Base-by-base conservation (phyloP, 2,888 invertebrate genomes). In the Tricholauxania praeusta region DNA sequence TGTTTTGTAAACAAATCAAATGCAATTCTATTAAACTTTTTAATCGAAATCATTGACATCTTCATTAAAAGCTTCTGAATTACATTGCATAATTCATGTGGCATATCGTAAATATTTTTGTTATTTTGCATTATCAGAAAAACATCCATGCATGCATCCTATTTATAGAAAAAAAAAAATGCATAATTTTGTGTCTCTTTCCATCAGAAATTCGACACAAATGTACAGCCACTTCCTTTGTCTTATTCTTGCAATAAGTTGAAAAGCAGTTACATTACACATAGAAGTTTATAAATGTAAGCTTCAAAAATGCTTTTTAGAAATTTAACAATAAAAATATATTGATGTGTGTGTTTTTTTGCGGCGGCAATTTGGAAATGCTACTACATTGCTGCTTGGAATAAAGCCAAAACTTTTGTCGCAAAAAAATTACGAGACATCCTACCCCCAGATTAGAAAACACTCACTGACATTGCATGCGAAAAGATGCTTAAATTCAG, bases 41-140 rank as follows among this genome's bases (percentile, higher is more conserved):
- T 28, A 69, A 69, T 69, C 62, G 17, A 60, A 51, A 12, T 47
- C 52, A 63, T 63, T 39, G 70, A 70, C 62, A 63, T n/a, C 63
- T 62, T 28, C 17, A 62, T 70, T n/a, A 60, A 60, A 59, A 47
- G 62, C 53, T 39, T 1, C 39, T 19, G 70, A 52, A 70, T 70
- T 62, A 57, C 28, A 39, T 63, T 71, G 71, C 71, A 71, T 71
- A 71, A 53, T 64, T 49, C 17, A 63, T 55, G 64, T 49, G 71
- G 32, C 17, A 47, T 64, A 15, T 22, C 22, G 14, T n/a, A 55
- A 47, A 17, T 22, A 47, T 28, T 48, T 19, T 67, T 15, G 8
- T 53, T 53, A 8, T n/a, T 62, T 15, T 62, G 62, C 39, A 39
- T 32, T 62, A 12, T 15, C 19, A 62, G 47, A 62, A 62, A 4